phyloP scores from a whole-genome alignment of 2,888 invertebrate species.

The Drosophila demipolita region DNA sequence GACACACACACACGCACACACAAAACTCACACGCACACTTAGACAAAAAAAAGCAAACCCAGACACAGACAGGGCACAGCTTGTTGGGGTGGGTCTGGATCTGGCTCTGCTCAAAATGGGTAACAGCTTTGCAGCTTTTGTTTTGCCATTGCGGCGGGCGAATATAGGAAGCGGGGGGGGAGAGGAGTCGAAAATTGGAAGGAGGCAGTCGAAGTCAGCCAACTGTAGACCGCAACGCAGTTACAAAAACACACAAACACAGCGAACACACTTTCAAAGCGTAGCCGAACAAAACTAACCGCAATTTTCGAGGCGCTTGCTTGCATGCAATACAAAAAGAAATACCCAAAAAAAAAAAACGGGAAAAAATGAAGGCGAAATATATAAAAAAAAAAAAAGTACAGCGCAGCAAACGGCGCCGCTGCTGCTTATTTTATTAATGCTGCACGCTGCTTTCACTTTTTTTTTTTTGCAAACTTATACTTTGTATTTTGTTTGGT shows the following conservation, averaged over 20 bases:
- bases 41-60: slow-evolving; percentile 14
- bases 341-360: slow-evolving; percentile 10
- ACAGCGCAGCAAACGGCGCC: slow-evolving; percentile 41
- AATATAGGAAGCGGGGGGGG: not conserved
- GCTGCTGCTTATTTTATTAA: slow-evolving; percentile 71
- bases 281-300: slow-evolving; percentile 68
- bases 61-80: slow-evolving; percentile 64
- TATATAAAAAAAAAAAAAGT: slow-evolving; percentile 15
- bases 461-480: slow-evolving; percentile 38
- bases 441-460: slow-evolving; percentile 57
- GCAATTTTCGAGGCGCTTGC: slow-evolving; percentile 81
- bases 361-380: not conserved
- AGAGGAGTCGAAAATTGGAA: not conserved
- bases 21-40: slow-evolving; percentile 12
- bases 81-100: slow-evolving; percentile 65
- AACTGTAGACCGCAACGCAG: slow-evolving; percentile 74
- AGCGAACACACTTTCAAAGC: slow-evolving; percentile 54
- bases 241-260: slow-evolving; percentile 52
- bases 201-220: slow-evolving; percentile 44
- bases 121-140: slow-evolving; percentile 79
- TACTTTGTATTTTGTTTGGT: not conserved
- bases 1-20: slow-evolving; percentile 30
- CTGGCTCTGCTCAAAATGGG: slow-evolving; percentile 52
- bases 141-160: slow-evolving; percentile 70
- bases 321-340: slow-evolving; percentile 67